Base-by-base conservation (phyloP, 1,140 invertebrate genomes). In the Ceratina australensis region DNA sequence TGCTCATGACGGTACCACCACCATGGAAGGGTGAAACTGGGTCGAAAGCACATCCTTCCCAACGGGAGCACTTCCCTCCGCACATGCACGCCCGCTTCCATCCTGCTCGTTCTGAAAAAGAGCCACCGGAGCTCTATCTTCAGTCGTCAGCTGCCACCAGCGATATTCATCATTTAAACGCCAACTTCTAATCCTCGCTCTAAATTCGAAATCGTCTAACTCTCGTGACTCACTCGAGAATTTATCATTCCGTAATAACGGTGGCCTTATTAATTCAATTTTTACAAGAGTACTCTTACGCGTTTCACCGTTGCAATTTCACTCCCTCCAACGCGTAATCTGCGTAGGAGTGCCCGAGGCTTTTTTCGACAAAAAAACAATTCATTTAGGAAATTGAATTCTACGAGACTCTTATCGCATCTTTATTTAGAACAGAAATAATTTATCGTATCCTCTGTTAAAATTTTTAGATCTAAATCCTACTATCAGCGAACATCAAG, bases 21-120 rank as follows among this genome's bases (percentile, higher is more conserved):
- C 71, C 59, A 79, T 76, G 85, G 82, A 63, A 88, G 88, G 88
- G 79, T 87, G 86, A 90, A 92, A 92, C 89, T 92, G 82, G 91
- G 91, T 92, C 91, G 91, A 90, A 91, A 90, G 75, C 85, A 42
- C 33, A 86, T 28, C 78, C 85, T 87, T 83, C 68, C 63, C 83
- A 65, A 57, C 59, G 57, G 73, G 74, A 74, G n/a, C 33, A 80
- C 56, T 71, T 79, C 28, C 74, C 42, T 64, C 64, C 59, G 47
- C 61, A 18, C 50, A 20, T 72, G 47, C 61, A 18, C 47, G 18
- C 64, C 67, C 63, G 33, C n/a, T 18, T 42, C 66, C 18, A 4
- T 61, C 49, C 64, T 67, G 16, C 47, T 56, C 16, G 12, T 54
- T 54, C 57, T 33, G 47, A 61, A 68, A 42, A 77, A 52, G 12